Evolutionary conservation across 2,113 vertebrate species (phyloP), one percentile per base, ranked within the genome.

Genomic region (Grus americana): DNA sequence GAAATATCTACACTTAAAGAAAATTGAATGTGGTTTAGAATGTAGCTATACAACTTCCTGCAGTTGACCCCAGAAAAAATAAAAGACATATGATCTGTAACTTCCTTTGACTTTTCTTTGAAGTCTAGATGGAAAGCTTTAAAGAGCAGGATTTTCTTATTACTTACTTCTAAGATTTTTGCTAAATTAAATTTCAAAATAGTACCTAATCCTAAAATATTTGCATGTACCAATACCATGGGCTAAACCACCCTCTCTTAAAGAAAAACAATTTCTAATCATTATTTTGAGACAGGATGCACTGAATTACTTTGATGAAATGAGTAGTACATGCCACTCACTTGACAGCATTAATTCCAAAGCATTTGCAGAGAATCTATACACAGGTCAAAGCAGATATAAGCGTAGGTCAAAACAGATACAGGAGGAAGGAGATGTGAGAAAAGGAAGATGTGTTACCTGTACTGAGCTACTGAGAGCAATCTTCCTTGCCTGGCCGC

Each of bases 51-150:
- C 44, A 94, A 59, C 50, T 92, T 95, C 83, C 88, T 95, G 82
- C 22, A 92, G 81, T 3, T 94, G 68, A 95, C 44, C 74, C 87
- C 74, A 95, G 65, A 89, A 97, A 94, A 91, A 97, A 95, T 86
- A 90, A 81, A 84, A 97, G 62, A 88, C 68, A 92, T 58, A 91
- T 74, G 86, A 97, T 86, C 49, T 63, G 49, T 63, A 97, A 88
- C 79, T 96, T 95, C 92, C 83, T 92, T 79, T 86, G 70, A 72
- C 76, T 92, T 85, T 73, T 88, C 70, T 96, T 93, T 97, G 90
- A 96, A 92, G 78, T 91, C 49, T 38, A 74, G 20, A 86, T 49
- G 50, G 67, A 95, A 93, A 93, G 73, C 38, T 79, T 85, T 86
- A 47, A 85, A 91, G 26, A 83, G 5, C 13, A 70, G 49, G 34